A percentile compares a stretch with the other conserved stretches of the same genome.
Conservation (phyloP, 2,888 invertebrate genomes). For the Metopia argyrocephala region DNA sequence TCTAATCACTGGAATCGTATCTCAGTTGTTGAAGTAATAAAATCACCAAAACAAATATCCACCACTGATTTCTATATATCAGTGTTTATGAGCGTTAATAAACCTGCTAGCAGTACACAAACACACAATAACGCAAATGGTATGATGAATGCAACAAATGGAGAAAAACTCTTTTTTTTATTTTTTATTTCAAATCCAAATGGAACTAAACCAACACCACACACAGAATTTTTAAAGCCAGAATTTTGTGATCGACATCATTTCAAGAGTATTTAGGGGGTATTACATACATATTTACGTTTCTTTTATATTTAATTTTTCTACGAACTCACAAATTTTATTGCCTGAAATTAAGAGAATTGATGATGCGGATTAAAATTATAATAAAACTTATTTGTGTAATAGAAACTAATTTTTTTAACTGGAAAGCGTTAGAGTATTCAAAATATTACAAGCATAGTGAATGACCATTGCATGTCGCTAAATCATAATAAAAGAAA, state of each 20-base stretch:
- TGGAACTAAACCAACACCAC: background rate
- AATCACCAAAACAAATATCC: slow-evolving; percentile 38
- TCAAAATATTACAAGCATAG: too few species aligned
- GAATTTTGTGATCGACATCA: background rate
- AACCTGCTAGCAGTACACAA: background rate
- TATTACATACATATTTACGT: slow-evolving; percentile 35
- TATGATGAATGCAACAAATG: background rate
- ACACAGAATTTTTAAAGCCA: too few species aligned
- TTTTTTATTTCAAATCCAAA: background rate
- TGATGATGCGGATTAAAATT: slow-evolving; percentile 19
- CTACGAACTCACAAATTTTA: slow-evolving; percentile 52
- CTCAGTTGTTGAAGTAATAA: slow-evolving; percentile 31
- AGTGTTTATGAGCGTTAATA: slow-evolving; percentile 28
- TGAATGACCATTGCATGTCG: slow-evolving; percentile 56
- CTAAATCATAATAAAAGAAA: slow-evolving; percentile 21
- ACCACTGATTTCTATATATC: background rate
- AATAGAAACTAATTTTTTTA: too few species aligned
- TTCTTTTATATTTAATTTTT: slow-evolving; percentile 53
- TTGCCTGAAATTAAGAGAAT: slow-evolving; percentile 44
- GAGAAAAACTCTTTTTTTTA: too few species aligned
- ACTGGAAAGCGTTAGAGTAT: too few species aligned
- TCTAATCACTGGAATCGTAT: slow-evolving; percentile 50
- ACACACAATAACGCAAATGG: background rate
- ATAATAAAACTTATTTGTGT: too few species aligned
- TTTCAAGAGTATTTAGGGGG: slow-evolving; percentile 37